Percentiles rank a stretch among this genome's conserved stretches.
These are phyloP conservation scores for Ectobius pallidus DNA, from an alignment of 2,888 invertebrate genomes.

Conservation along the genomic window DNA sequence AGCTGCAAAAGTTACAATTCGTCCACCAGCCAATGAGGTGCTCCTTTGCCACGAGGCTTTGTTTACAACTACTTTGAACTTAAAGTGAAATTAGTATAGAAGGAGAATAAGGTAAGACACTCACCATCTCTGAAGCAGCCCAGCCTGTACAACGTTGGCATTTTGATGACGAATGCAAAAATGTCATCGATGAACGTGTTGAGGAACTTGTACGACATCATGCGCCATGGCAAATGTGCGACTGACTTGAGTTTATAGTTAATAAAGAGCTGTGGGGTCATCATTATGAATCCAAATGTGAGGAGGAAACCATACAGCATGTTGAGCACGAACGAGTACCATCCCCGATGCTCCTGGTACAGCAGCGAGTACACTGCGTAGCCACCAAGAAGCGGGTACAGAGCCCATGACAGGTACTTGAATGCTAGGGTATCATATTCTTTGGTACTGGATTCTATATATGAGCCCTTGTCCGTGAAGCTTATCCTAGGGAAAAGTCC, in stretches of 20 bases:
- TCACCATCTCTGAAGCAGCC: slow-evolving; percentile 96
- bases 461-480: slow-evolving; percentile 95
- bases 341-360: slow-evolving; percentile 97
- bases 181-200: slow-evolving; percentile 99
- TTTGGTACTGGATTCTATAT: slow-evolving; percentile 91
- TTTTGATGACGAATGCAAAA: slow-evolving; percentile 99
- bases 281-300: slow-evolving; percentile 99
- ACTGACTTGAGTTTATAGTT: slow-evolving; percentile 99
- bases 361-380: slow-evolving; percentile 94
- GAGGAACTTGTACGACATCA: slow-evolving; percentile 99
- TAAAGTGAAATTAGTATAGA: no score
- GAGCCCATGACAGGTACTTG: slow-evolving; percentile 93
- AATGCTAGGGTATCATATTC: slow-evolving; percentile 95
- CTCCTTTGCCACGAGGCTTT: no score
- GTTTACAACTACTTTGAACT: no score
- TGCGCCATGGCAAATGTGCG: slow-evolving; percentile 98
- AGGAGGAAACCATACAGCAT: slow-evolving; percentile 97
- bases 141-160: slow-evolving; percentile 98
- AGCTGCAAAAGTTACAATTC: no score
- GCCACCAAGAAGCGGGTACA: slow-evolving; percentile 92
- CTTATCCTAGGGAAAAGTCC: slow-evolving; percentile 80
- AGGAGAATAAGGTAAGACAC: no score
- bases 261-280: slow-evolving; percentile 99
- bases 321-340: slow-evolving; percentile 97
- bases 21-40: no score